phyloP scores from a whole-genome alignment of 2,113 vertebrate species.

The Casuarius casuarius region DNA sequence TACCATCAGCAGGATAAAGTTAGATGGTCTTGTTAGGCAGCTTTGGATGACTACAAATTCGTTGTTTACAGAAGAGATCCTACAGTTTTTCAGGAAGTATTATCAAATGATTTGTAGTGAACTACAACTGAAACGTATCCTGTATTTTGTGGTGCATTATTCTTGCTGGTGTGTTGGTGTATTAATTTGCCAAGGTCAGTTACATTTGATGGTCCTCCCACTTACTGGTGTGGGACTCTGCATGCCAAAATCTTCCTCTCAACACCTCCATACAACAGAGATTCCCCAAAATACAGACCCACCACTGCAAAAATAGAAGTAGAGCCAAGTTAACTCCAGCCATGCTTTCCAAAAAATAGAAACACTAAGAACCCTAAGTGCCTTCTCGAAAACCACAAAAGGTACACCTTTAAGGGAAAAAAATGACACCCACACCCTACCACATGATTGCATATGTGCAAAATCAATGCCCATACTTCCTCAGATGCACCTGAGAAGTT shows the following conservation, averaged over 20 bases:
- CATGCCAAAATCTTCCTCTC: neutral
- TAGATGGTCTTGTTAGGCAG: neutral
- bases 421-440: neutral
- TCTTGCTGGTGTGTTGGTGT: neutral
- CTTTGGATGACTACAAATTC: neutral
- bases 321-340: neutral
- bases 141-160: neutral
- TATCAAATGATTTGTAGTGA: neutral
- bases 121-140: neutral
- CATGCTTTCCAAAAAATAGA: neutral
- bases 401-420: neutral
- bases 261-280: neutral
- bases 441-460: neutral
- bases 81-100: neutral
- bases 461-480: neutral
- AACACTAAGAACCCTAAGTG: neutral
- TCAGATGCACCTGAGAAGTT: neutral
- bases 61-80: neutral
- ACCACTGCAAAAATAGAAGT: neutral
- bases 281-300: neutral
- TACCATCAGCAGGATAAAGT: accelerated
- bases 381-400: neutral
- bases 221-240: neutral
- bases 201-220: neutral
- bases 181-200: neutral